These are phyloP conservation scores for Macroramphosus scolopax DNA, from an alignment of 2,797 vertebrate genomes.

Conservation along the genomic window DNA sequence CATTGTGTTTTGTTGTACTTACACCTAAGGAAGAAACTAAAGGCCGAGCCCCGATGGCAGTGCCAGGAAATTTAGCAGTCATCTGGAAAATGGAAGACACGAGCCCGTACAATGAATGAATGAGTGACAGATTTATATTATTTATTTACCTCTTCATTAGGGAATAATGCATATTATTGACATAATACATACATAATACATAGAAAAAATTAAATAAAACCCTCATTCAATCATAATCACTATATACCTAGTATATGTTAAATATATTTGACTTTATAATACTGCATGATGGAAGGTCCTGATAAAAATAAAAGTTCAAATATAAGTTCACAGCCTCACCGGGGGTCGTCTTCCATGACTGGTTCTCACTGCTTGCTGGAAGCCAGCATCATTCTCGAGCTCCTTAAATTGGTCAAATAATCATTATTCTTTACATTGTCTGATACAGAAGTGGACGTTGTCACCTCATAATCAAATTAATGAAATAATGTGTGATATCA, in stretches of 20 bases:
- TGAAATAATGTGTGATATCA: no score
- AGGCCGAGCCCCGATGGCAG: slow-evolving; percentile 82
- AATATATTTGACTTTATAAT: no score
- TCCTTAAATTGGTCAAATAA: slow-evolving; percentile 74
- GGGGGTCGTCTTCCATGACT: slow-evolving; percentile 93
- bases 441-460: neutral
- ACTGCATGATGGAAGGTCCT: no score
- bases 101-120: no score
- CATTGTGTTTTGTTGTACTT: slow-evolving; percentile 39
- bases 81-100: slow-evolving; percentile 72
- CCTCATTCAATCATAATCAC: no score
- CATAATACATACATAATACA: no score
- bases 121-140: no score
- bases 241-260: no score
- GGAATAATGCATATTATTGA: no score
- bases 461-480: neutral
- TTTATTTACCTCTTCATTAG: no score
- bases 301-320: no score
- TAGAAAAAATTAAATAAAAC: no score
- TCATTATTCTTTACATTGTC: neutral
- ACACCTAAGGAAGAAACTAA: slow-evolving; percentile 88
- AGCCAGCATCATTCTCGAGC: slow-evolving; percentile 90
- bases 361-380: slow-evolving; percentile 92
- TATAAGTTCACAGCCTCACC: slow-evolving; percentile 81
- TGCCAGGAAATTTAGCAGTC: slow-evolving; percentile 90